Base-by-base conservation (phyloP, 1,140 invertebrate genomes). In the Aphelinus atriplicis region DNA sequence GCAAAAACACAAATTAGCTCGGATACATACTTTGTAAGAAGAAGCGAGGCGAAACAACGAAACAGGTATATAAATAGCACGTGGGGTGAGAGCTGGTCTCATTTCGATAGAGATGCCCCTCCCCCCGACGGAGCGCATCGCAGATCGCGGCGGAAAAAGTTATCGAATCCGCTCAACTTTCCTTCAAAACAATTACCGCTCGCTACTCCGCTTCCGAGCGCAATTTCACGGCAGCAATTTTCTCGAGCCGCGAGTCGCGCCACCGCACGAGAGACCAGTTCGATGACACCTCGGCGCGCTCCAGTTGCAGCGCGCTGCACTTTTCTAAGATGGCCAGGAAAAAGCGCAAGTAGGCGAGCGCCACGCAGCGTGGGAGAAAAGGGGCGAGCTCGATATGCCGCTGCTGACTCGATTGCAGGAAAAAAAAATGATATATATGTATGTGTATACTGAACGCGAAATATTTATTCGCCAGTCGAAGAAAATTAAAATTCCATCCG, bases 401-500 rank as follows among this genome's bases (percentile, higher is more conserved):
- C 78, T 81, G 78, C 78, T 81, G 78, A 79, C 67, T 68, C 77
- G 75, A 77, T 76, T 63, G 26, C 26, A 26, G 26, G 26, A 26
- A 26, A 26, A 26, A 26, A 26, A 26, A 26, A 26, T n/a, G 26
- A 26, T 26, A 26, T 26, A 26, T 26, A 26, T 26, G 26, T 26
- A 26, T 26, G 0, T 26, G 26, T 26, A 26, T 26, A 26, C 26
- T 0, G 26, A 26, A 26, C 26, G 26, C 26, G 26, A 26, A 26
- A 26, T 26, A 26, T 26, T 26, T 26, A 26, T 26, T 26, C 26
- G 26, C 26, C 26, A 0, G 26, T 26, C 26, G 26, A 0, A 26
- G 26, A 26, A 26, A 26, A 26, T 26, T 26, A 26, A 26, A 26
- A 26, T 26, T 26, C 26, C 26, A 26, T 26, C 26, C 26, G 26